A percentile compares a stretch with the other conserved stretches of the same genome.
Evolutionary conservation across 2,113 vertebrate genomes (phyloP).

Genomic region (Pyxicephalus adspersus): DNA sequence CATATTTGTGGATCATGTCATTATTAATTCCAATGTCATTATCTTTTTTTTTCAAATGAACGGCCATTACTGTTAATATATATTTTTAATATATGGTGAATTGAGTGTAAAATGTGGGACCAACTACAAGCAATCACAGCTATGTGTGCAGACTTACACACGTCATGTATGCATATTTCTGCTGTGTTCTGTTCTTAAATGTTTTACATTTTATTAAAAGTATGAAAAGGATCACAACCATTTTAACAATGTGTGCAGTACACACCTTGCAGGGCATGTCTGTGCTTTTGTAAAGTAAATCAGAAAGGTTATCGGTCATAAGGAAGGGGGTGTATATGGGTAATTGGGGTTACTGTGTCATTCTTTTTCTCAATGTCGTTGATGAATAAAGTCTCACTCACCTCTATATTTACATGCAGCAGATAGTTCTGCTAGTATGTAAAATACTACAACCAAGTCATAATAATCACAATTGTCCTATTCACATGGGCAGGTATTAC

Average conservation of each 20-base stretch:
- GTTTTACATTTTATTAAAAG: too few species aligned
- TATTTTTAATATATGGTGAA: too few species aligned
- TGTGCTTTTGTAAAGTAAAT: not conserved
- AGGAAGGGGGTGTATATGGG: not conserved
- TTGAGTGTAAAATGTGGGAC: too few species aligned
- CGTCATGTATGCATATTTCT: too few species aligned
- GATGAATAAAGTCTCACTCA: not conserved
- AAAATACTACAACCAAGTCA: not conserved
- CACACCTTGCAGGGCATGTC: not conserved
- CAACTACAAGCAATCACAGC: too few species aligned
- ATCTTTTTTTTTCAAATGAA: too few species aligned
- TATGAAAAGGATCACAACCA: too few species aligned
- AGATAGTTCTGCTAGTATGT: not conserved
- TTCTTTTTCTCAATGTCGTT: not conserved
- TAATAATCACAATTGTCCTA: not conserved
- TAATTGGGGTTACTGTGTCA: not conserved
- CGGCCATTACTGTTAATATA: too few species aligned
- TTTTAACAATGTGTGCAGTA: not conserved
- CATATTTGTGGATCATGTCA: too few species aligned
- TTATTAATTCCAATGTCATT: too few species aligned
- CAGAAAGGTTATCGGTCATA: not conserved
- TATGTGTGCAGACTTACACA: too few species aligned
- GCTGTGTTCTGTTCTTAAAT: too few species aligned
- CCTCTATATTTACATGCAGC: not conserved
- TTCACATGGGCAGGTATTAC: not conserved